Evolutionary conservation across 2,113 vertebrate genomes (phyloP), one percentile per base, ranked within the genome.

Genomic region (Gulo gulo): DNA sequence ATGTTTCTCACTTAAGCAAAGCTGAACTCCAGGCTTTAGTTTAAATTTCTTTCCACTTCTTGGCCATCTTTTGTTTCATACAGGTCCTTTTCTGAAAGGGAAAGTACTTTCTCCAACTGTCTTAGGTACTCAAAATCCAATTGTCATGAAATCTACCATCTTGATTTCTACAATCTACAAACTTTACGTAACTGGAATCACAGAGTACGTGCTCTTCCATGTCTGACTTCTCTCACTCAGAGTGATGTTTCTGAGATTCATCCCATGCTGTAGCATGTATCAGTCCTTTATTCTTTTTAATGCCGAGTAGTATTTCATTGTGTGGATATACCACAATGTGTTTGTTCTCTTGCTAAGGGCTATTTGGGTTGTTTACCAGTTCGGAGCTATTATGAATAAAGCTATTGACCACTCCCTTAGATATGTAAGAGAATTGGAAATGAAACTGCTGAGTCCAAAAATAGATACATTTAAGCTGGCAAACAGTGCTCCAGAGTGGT

Each of bases 41-140:
- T 91, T 84, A 92, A 42, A 95, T 96, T 88, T 95, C 31, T 39
- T 87, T 95, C n/a, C 36, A 87, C 31, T 47, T 95, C n/a, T 94
- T 55, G 90, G 63, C 10, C 69, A 95, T 76, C 26, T 84, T 92
- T 31, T 91, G 26, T 79, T 90, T 97, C 88, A 96, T 18, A 59
- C 4, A 88, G 63, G 57, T 91, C 45, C 21, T 96, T 94, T 97
- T 61, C 73, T 91, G 81, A 96, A 96, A 88, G 52, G n/a, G 39
- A 21, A 96, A 88, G 69, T 67, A 59, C 57, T 76, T 78, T 94
- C 47, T 74, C 74, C 36, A 95, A 84, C n/a, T 20, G 47, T 91
- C 20, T 52, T 39, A 96, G 73, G 47, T 12, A 67, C 50, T 42
- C 13, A 90, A 95, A 97, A 95, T 94, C 34, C 84, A 93, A 96